Base-by-base conservation (phyloP, 1,140 invertebrate species). In the Plectus sambesii region DNA sequence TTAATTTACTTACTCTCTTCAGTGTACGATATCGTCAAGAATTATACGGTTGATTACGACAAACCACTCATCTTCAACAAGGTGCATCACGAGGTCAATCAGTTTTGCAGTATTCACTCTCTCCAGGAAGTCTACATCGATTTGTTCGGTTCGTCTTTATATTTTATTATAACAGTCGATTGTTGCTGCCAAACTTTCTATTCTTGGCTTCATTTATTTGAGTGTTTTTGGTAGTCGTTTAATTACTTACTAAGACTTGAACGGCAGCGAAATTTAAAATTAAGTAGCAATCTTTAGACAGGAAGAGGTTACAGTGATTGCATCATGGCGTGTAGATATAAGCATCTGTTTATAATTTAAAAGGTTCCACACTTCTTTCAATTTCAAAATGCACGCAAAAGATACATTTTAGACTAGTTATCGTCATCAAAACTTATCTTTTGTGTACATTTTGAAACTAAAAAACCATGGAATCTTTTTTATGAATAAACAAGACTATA, bases 1-100 rank as follows among this genome's bases (percentile, higher is more conserved):
- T 15, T 45, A 47, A 47, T 3, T 30, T 37, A 47, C 30, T 15
- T 5, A 55, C 15, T 15, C 5, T 65, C 76, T 75, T 38, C 68
- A 83, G 85, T 87, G 22, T 78, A 81, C 68, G 84, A 85, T 64
- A 86, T 86, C 63, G 84, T 89, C 1, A 80, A 80, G 60, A 89
- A 89, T 64, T 90, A 82, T 63, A 89, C 86, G 8, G 85, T 82
- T 2, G 85, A 89, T 66, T 89, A 90, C 72, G 86, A 89, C 68
- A 82, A 81, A 62, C 80, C 85, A 2, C 72, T 89, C 38, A 88
- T 90, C 58, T 89, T 87, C 68, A 85, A 89, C 67, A 89, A 89
- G 73, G 81, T 89, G 33, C 86, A 89, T 70, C 86, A 89, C 70
- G 85, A 89, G 66, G 72, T 89, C 3, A 90, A 90, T 72, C 85